Base-by-base conservation (phyloP, 2,888 invertebrate genomes). In the Leptinotarsa rubiginosa region DNA sequence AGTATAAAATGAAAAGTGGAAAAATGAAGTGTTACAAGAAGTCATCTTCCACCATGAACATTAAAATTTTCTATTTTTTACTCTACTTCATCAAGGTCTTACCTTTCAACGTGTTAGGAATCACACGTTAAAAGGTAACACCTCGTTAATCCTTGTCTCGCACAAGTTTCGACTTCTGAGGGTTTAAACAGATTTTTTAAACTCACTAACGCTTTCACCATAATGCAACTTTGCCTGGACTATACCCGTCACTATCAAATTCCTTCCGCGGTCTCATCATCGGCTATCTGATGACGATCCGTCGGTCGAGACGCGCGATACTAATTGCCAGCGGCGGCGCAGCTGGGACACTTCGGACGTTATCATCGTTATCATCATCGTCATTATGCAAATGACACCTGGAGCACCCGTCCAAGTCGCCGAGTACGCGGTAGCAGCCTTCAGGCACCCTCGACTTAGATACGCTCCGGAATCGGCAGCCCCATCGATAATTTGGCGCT, bases 351-450 rank as follows among this genome's bases (percentile, higher is more conserved):
- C 83, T 86, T 86, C 85, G 85, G 86, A 85, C 83, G 86, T 86
- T 86, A 86, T 87, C 86, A 85, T 85, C 84, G 83, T 85, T 85
- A 87, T 86, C 86, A 86, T 87, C 86, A 86, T 85, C 84, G 84
- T 85, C 85, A 87, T 87, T 87, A 87, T 87, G 87, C 83, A 86
- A 87, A 87, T 86, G 83, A 79, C 79, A 70, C 59, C 52, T 69
- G 73, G 65, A 64, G 72, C 72, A 69, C 69, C 72, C 65, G 70
- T 65, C 68, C 49, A 12, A 13, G 41, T 54, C 49, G 54, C 18
- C 15, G 49, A 5, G 70, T 77, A 74, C 69, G 78, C 80, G 75
- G 80, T 81, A 82, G 78, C 79, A 79, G 77, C 81, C 81, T 78
- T 78, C 79, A 70, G 76, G 78, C 79, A 80, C 78, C 77, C 78